Conservation (phyloP, 2,113 vertebrate species). For the Rhabdomys dilectus region DNA sequence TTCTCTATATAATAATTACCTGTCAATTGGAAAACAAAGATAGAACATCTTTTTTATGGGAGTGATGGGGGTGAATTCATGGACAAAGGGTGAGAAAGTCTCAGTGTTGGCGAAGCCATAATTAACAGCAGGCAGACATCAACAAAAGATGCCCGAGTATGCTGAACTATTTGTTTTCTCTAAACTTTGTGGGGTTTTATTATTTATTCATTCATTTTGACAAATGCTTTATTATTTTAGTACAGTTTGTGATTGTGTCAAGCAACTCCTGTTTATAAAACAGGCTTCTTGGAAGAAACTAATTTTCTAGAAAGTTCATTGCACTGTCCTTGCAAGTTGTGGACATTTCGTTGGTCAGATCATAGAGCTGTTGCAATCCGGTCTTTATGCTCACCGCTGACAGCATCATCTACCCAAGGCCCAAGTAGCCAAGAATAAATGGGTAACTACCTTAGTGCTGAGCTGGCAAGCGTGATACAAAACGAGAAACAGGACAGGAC, state of each 20-base stretch:
- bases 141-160: neutral
- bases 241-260: neutral
- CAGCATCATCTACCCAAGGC: neutral
- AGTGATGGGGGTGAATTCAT: neutral
- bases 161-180: constrained; percentile 41
- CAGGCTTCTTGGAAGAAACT: constrained; percentile 30
- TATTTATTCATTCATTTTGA: neutral
- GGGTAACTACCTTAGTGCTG: neutral
- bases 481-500: neutral
- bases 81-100: neutral
- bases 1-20: constrained; percentile 34
- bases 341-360: neutral
- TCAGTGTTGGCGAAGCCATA: neutral
- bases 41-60: neutral
- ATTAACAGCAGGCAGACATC: constrained; percentile 5
- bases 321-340: neutral
- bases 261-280: neutral
- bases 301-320: neutral
- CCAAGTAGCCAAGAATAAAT: neutral
- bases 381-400: neutral
- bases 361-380: neutral
- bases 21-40: constrained; percentile 29
- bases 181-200: neutral
- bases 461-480: neutral
- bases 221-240: constrained; percentile 16